These are phyloP conservation scores for Pseudachorutes palmiensis DNA, from an alignment of 1,140 invertebrate species.

Conservation along the genomic window DNA sequence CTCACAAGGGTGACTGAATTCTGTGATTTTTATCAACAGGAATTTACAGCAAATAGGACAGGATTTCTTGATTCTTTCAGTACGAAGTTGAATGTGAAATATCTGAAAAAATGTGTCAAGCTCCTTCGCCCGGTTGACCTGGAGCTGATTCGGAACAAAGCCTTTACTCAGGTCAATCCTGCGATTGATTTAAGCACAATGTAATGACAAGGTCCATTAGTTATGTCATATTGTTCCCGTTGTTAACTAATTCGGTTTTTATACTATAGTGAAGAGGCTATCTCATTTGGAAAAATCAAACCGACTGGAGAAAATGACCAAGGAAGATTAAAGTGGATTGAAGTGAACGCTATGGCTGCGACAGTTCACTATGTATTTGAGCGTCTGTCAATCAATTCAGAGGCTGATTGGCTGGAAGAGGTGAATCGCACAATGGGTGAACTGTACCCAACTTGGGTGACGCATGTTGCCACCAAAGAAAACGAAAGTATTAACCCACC, in stretches of 20 bases:
- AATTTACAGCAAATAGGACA: neutral
- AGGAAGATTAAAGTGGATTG: slow-evolving; percentile 19
- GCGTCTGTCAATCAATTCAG: neutral
- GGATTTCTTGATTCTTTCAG: neutral
- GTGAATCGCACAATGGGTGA: neutral
- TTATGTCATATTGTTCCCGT: neutral
- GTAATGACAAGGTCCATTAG: neutral
- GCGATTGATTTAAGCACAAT: neutral
- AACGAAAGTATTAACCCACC: neutral
- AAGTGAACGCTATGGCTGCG: slow-evolving; percentile 13
- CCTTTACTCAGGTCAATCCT: neutral
- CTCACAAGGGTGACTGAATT: neutral
- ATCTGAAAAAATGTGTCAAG: neutral
- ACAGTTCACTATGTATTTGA: slow-evolving; percentile 19
- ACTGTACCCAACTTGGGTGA: slow-evolving; percentile 9
- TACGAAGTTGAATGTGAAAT: neutral
- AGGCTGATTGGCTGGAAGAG: slow-evolving; percentile 6
- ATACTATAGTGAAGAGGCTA: slow-evolving; percentile 1
- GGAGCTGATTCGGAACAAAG: slow-evolving; percentile 5
- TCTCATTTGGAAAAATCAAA: neutral
- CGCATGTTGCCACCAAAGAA: neutral
- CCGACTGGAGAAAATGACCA: slow-evolving; percentile 5
- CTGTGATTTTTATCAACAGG: neutral
- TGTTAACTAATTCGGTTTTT: neutral
- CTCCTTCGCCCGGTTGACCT: neutral